Base-by-base conservation (phyloP, 2,113 vertebrate species). In the Barnardius zonarius region DNA sequence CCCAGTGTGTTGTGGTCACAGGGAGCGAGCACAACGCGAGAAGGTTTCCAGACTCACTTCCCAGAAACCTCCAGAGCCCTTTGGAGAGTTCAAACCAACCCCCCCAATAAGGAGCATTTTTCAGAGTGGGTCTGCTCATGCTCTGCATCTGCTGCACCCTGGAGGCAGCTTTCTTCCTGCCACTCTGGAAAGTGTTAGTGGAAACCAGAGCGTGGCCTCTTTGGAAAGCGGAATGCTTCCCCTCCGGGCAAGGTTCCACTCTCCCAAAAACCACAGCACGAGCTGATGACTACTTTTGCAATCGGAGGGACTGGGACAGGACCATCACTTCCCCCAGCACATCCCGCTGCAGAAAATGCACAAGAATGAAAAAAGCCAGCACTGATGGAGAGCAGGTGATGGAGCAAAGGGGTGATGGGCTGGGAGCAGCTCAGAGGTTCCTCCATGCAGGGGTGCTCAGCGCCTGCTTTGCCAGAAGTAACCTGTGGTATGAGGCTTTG, bases 11-110 rank as follows among this genome's bases (percentile, higher is more conserved):
- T 69, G 69, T 61, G 70, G 49, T 70, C 74, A 61, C 46, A 28
- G 2, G 61, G 30, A 74, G 25, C 0, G 14, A 76, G 63, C 1
- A 13, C 55, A n/a, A 18, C 20, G 78, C 4, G 3, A 66, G 59
- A 51, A 92, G 63, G 28, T 17, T 70, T 28, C 0, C 0, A 43
- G n/a, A 11, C 5, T 77, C 9, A 0, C 13, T 76, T 59, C 48
- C 49, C 86, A 70, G 30, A 84, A 92, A 51, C 13, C 69, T 61
- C 44, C 17, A 23, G 25, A 69, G 69, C 46, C 35, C 15, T 39
- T 39, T 39, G 39, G 39, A 39, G 39, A 39, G 39, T 39, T 39
- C 39, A 39, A 39, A 39, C 39, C 39, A 39, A 39, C 39, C 39
- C 39, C 10, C 39, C 39, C 39, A 39, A 39, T 39, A 39, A 39